phyloP scores from a whole-genome alignment of 2,888 invertebrate genomes.

The Actias luna region DNA sequence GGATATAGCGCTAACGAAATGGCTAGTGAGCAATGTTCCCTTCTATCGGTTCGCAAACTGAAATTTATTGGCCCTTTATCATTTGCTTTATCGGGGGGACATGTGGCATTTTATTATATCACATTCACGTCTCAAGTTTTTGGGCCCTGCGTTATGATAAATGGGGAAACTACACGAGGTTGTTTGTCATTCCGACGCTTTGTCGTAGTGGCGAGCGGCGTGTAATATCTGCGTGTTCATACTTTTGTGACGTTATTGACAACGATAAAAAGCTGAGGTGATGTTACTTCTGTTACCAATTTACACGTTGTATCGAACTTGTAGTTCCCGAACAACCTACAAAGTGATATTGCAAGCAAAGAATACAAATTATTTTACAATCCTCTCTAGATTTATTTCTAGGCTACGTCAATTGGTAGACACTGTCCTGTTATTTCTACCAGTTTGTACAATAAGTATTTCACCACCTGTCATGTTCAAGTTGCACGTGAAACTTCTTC shows the following conservation, averaged over 20 bases:
- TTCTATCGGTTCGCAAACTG: neutral
- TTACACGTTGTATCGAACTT: neutral
- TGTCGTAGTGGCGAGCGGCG: neutral
- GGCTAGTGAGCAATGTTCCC: neutral
- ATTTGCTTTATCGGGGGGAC: conserved; percentile 13
- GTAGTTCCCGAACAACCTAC: neutral
- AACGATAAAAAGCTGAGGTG: neutral
- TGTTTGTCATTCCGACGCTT: neutral
- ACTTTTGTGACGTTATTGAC: neutral
- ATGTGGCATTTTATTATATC: conserved; percentile 14
- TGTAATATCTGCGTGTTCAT: neutral
- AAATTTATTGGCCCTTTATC: conserved; percentile 8
- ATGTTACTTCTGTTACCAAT: neutral
- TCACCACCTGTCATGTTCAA: too few species aligned
- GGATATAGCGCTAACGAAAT: neutral
- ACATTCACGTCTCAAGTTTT: conserved; percentile 9
- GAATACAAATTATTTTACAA: too few species aligned
- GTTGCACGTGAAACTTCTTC: too few species aligned
- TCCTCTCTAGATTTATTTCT: too few species aligned
- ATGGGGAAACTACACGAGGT: neutral
- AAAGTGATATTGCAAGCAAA: too few species aligned
- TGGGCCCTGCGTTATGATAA: neutral
- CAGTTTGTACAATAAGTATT: too few species aligned
- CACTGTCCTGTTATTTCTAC: too few species aligned
- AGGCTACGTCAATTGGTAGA: too few species aligned